Base-by-base conservation (phyloP, 1,140 invertebrate species). In the Adoxophyes honmai region DNA sequence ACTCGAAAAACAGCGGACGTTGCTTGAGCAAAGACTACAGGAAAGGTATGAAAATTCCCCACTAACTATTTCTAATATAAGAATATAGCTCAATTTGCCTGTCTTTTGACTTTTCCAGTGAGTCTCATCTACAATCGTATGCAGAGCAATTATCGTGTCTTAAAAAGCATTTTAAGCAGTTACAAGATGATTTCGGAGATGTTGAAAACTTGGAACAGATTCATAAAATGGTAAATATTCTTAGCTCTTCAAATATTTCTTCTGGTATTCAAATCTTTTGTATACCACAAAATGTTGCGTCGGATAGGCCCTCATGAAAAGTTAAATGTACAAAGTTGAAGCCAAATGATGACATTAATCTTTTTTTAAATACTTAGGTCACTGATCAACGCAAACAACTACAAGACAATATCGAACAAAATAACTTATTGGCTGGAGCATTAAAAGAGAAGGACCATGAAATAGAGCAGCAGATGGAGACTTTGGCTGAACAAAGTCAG, bases 131-230 rank as follows among this genome's bases (percentile, higher is more conserved):
- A 69, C 59, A 64, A 60, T 55, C 60, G 15, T 84, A 87, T 59
- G 72, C 81, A 58, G 64, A 83, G 11, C 72, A 87, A 58, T 60
- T 86, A 48, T 52, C 59, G 0, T 58, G 61, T 14, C 57, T 84
- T 5, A 83, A 81, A 67, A 63, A 59, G 37, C 70, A 75, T 4
- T 75, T 83, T 16, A 34, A 48, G n/a, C 66, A 75, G 55, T 55
- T 87, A 15, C 70, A 81, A 62, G 62, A 78, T 59, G 77, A 77
- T 55, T 83, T 78, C 58, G 78, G 68, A 7, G 75, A 77, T 59
- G 66, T 78, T 57, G 71, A 79, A 63, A 78, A 73, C 59, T 42
- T 82, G 2, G 63, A 63, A 39, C 59, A 75, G 33, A 56, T 87
- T 18, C 68, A 68, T 36, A 70, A 78, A 53, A 72, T 69, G 75